Evolutionary conservation across 2,113 vertebrate species (phyloP).

Genomic region (Eubucco bourcierii): DNA sequence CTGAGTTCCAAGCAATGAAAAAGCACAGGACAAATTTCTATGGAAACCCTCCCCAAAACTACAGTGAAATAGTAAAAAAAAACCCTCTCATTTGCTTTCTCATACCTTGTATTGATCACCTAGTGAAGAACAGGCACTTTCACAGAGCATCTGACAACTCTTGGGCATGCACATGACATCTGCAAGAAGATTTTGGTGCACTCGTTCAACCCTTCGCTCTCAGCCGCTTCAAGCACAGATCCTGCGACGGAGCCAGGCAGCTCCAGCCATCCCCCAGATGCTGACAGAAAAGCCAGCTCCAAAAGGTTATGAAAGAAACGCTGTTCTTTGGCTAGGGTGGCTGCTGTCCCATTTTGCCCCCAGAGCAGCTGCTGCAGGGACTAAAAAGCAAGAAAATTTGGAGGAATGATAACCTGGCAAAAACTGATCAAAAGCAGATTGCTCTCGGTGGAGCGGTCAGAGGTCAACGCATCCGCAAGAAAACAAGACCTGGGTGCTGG

Average conservation of each 20-base stretch:
- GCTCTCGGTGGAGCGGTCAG: constrained; percentile 40
- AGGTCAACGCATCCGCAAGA: constrained; percentile 5
- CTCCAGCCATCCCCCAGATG: neutral
- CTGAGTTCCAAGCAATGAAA: neutral
- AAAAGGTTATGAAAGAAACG: neutral
- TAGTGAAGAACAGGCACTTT: neutral
- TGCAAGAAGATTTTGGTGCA: neutral
- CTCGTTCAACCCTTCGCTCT: neutral
- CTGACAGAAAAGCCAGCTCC: neutral
- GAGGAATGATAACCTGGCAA: constrained; percentile 32
- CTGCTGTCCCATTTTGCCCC: neutral
- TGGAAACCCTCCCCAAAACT: neutral
- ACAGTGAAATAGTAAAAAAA: neutral
- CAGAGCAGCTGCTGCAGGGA: neutral
- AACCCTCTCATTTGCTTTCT: neutral
- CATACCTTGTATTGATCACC: neutral
- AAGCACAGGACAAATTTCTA: neutral
- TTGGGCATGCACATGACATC: rapidly evolving
- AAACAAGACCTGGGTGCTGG: constrained; percentile 53
- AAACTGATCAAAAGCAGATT: constrained; percentile 19
- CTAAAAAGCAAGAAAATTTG: constrained; percentile 38
- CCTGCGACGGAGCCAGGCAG: neutral
- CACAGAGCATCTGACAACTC: neutral
- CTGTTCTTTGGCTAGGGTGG: neutral
- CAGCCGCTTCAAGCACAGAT: neutral